Percentiles rank a stretch among this genome's conserved stretches.
These are phyloP conservation scores for Dendroctonus valens DNA, from an alignment of 1,140 invertebrate species.

Conservation along the genomic window DNA sequence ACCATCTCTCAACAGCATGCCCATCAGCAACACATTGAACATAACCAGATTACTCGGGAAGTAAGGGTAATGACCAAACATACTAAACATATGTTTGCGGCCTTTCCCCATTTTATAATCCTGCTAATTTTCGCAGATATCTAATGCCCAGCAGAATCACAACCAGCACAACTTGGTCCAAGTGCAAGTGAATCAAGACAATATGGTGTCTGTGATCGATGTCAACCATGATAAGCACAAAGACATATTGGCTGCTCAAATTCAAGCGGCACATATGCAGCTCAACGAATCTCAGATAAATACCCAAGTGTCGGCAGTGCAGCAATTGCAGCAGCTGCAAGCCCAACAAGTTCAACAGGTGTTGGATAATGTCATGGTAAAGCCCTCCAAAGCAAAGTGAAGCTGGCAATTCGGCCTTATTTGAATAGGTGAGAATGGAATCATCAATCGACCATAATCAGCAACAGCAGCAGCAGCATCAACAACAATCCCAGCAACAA, in stretches of 20 bases:
- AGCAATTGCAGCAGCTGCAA: slow-evolving; percentile 49
- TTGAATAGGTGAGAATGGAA: slow-evolving; percentile 19
- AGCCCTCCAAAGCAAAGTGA: no score
- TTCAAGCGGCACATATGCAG: slow-evolving; percentile 47
- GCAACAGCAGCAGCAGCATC: slow-evolving; percentile 36
- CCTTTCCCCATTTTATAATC: background rate
- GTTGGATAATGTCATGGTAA: slow-evolving; percentile 46
- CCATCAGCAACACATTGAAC: slow-evolving; percentile 45
- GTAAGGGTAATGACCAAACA: slow-evolving; percentile 25
- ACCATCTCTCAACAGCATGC: slow-evolving; percentile 37
- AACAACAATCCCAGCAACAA: slow-evolving; percentile 9
- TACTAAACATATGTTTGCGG: no score
- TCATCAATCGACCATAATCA: slow-evolving; percentile 14
- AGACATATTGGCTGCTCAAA: slow-evolving; percentile 44
- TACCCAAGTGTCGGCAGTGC: slow-evolving; percentile 46
- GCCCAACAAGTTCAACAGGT: slow-evolving; percentile 50
- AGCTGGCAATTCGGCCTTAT: background rate
- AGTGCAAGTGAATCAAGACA: slow-evolving; percentile 50
- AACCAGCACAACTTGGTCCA: slow-evolving; percentile 48
- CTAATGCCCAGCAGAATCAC: slow-evolving; percentile 48
- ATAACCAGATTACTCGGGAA: slow-evolving; percentile 34
- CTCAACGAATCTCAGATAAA: slow-evolving; percentile 45
- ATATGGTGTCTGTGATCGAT: slow-evolving; percentile 50
- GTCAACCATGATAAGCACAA: slow-evolving; percentile 47
- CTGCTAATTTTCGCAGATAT: slow-evolving; percentile 40